Base-by-base conservation (phyloP, 2,797 vertebrate species). In the Pseudochirops corinnae region DNA sequence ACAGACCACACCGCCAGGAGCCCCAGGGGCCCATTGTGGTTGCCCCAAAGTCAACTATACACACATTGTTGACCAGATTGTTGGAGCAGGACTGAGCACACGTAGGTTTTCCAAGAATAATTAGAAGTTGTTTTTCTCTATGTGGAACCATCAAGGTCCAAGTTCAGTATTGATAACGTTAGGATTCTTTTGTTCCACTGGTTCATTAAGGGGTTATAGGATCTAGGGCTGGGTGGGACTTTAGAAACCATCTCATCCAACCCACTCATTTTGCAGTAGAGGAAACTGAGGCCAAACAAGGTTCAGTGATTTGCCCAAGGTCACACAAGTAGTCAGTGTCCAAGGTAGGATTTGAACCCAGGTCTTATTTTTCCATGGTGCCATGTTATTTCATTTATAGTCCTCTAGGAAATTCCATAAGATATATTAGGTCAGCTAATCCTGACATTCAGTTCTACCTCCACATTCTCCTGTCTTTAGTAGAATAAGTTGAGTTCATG, bases 1-100 rank as follows among this genome's bases (percentile, higher is more conserved):
- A 97, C 97, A 98, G 97, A 97, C 97, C 96, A 98, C 90, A 97
- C 96, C 1, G 50, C 97, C 97, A 92, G 93, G 94, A 74, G 90
- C 95, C 52, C 46, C 93, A 29, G 94, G 12, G 58, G 91, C 96
- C 97, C 94, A 95, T 96, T 96, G 97, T 97, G 93, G 94, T 97
- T 91, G 96, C 60, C 92, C 9, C 82, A 82, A 93, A 93, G 92
- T 96, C 28, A 62, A 92, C 90, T 97, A 96, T 97, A 97, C 95
- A 96, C 95, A 93, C 93, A 46, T 96, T 93, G 95, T 93, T 46
- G 62, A 95, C 94, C 52, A 53, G 57, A 95, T 93, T 93, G 55
- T 94, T 91, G 21, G 74, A 94, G 62, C 90, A 33, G 1, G 11
- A 46, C 91, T 58, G 56, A 87, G 90, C 82, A 93, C 82, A 93